Conservation (phyloP, 2,113 vertebrate genomes). For the Percina caprodes region DNA sequence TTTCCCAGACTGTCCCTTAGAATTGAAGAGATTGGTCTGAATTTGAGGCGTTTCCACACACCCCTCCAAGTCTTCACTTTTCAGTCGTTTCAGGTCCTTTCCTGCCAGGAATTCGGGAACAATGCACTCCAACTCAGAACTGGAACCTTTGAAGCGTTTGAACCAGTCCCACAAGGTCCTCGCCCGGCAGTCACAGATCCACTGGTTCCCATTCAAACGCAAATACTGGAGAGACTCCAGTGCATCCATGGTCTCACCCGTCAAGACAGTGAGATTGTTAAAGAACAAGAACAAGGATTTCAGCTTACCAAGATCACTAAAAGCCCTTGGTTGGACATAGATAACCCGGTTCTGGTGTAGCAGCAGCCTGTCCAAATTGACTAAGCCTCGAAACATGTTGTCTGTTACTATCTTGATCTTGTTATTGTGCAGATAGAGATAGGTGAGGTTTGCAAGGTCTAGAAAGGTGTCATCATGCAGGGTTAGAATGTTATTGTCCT, state of each 20-base stretch:
- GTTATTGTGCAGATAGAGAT: constrained; percentile 97
- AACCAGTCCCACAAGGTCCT: constrained; percentile 98
- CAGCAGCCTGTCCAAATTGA: constrained; percentile 93
- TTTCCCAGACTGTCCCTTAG: constrained; percentile 86
- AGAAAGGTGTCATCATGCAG: constrained; percentile 94
- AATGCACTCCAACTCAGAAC: constrained; percentile 92
- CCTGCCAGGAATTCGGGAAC: constrained; percentile 87
- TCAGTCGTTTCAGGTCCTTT: constrained; percentile 91
- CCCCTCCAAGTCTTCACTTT: constrained; percentile 88
- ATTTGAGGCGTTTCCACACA: constrained; percentile 88
- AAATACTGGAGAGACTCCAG: constrained; percentile 93
- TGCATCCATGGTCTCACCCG: constrained; percentile 90
- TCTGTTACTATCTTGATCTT: constrained; percentile 93
- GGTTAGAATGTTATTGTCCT: constrained; percentile 92
- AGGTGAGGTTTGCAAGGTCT: constrained; percentile 97
- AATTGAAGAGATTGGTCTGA: constrained; percentile 87
- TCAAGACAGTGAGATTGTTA: constrained; percentile 94
- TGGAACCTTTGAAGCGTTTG: constrained; percentile 95
- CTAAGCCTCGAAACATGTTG: constrained; percentile 91
- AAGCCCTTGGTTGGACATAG: constrained; percentile 89
- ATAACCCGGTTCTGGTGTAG: constrained; percentile 94
- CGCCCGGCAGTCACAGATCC: constrained; percentile 97
- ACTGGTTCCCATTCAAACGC: constrained; percentile 96
- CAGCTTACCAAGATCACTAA: constrained; percentile 93
- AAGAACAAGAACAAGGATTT: constrained; percentile 95